Evolutionary conservation across 2,888 invertebrate species (phyloP).

Genomic region (Sialis lutaria): DNA sequence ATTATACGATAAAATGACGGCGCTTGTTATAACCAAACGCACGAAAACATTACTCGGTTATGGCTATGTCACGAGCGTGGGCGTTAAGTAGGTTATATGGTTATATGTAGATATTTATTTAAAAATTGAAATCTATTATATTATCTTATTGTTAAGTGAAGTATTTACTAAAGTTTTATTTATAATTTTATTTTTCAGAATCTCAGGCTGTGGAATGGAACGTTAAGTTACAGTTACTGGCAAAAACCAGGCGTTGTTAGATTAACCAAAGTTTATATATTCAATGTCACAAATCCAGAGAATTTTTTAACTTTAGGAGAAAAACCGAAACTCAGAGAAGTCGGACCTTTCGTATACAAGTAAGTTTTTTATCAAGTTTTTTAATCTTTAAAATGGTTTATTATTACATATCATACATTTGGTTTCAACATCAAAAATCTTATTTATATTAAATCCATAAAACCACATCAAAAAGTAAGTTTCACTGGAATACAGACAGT

Average conservation of each 20-base stretch:
- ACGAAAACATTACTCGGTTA: too few species aligned
- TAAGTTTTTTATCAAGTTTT: constrained; percentile 25
- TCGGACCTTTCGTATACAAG: constrained; percentile 78
- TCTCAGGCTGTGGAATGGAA: constrained; percentile 67
- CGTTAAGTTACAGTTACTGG: constrained; percentile 76
- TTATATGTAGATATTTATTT: too few species aligned
- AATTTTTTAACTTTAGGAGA: constrained; percentile 58
- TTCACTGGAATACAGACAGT: too few species aligned
- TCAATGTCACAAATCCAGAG: constrained; percentile 75
- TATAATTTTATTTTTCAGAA: constrained; percentile 37
- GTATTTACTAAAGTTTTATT: background rate
- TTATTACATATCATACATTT: background rate
- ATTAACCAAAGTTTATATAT: constrained; percentile 73
- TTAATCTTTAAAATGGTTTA: background rate
- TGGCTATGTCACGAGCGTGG: too few species aligned
- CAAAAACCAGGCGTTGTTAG: constrained; percentile 70
- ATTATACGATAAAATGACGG: too few species aligned
- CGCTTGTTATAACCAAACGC: too few species aligned
- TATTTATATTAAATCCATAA: too few species aligned
- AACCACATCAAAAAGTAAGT: too few species aligned
- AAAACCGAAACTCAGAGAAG: constrained; percentile 64
- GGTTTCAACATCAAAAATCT: background rate
- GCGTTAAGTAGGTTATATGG: too few species aligned
- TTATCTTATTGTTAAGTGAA: background rate
- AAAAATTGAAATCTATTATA: too few species aligned